Percentiles rank a stretch among this genome's conserved stretches.
phyloP scores from a whole-genome alignment of 2,113 vertebrate genomes.

The Hippocampus comes region DNA sequence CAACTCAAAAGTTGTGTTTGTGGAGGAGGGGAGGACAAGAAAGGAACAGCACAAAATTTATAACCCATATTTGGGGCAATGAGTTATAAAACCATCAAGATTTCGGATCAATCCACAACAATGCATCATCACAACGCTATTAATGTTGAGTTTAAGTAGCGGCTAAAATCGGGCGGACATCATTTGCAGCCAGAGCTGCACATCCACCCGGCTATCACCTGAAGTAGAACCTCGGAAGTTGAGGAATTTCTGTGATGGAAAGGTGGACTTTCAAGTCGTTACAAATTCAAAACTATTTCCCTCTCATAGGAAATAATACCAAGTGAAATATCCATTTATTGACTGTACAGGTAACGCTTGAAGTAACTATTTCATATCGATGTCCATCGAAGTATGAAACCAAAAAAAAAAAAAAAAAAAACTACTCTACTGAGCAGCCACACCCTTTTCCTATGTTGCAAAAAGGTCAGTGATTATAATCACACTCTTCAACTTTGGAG shows the following conservation, averaged over 20 bases:
- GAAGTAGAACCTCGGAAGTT: background rate
- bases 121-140: constrained; percentile 28
- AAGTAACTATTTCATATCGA: background rate
- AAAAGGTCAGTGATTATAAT: background rate
- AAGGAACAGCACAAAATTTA: constrained; percentile 57
- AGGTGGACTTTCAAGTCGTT: background rate
- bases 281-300: background rate
- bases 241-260: background rate
- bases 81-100: constrained; percentile 45
- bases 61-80: constrained; percentile 50
- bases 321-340: background rate
- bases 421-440: background rate
- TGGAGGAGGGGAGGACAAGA: background rate
- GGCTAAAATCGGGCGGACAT: constrained; percentile 26
- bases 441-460: background rate
- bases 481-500: background rate
- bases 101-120: constrained; percentile 48
- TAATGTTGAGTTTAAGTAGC: constrained; percentile 39
- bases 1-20: constrained; percentile 25
- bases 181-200: constrained; percentile 30
- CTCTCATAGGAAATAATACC: background rate
- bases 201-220: constrained; percentile 32
- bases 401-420: background rate
- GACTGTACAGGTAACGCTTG: background rate
- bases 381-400: background rate